Percentiles rank a stretch among this genome's conserved stretches.
phyloP scores from a whole-genome alignment of 2,797 vertebrate species.

The Chelidonichthys spinosus region DNA sequence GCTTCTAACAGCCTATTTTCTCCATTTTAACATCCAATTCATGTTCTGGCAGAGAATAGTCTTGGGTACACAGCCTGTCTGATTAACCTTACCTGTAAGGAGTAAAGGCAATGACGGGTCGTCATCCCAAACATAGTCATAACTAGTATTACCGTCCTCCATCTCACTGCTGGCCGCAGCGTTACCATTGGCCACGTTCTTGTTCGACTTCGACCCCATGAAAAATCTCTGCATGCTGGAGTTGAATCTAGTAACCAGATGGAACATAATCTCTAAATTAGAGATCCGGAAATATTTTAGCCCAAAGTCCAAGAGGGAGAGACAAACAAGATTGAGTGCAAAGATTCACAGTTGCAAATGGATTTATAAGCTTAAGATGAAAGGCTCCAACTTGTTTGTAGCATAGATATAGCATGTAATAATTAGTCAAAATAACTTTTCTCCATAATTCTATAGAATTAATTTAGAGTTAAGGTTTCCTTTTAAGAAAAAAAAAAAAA shows the following conservation, averaged over 20 bases:
- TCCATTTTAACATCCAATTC: neutral
- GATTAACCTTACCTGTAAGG: constrained; percentile 95
- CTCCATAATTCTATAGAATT: constrained; percentile 8
- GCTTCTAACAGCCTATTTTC: neutral
- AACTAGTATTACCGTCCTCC: constrained; percentile 96
- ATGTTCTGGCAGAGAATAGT: constrained; percentile 18
- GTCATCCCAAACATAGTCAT: constrained; percentile 89
- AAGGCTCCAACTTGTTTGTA: constrained; percentile 37
- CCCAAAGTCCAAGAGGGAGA: constrained; percentile 1
- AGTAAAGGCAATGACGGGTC: constrained; percentile 90
- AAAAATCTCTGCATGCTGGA: constrained; percentile 92
- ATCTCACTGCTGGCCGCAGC: constrained; percentile 91
- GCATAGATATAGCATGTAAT: constrained; percentile 13
- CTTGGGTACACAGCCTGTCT: constrained; percentile 86
- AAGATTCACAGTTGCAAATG: constrained; percentile 28
- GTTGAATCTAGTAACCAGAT: constrained; percentile 87
- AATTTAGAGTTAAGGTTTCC: constrained; percentile 23
- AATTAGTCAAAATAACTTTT: constrained; percentile 28
- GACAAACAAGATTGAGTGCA: neutral
- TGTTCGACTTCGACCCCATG: constrained; percentile 81
- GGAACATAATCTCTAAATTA: constrained; percentile 44
- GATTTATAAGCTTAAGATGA: constrained; percentile 32
- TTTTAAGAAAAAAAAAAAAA: constrained; percentile 13
- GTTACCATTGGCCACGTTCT: constrained; percentile 93
- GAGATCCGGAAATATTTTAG: constrained; percentile 12